These are phyloP conservation scores for Gopherus flavomarginatus DNA, from an alignment of 2,113 vertebrate species.

Conservation along the genomic window DNA sequence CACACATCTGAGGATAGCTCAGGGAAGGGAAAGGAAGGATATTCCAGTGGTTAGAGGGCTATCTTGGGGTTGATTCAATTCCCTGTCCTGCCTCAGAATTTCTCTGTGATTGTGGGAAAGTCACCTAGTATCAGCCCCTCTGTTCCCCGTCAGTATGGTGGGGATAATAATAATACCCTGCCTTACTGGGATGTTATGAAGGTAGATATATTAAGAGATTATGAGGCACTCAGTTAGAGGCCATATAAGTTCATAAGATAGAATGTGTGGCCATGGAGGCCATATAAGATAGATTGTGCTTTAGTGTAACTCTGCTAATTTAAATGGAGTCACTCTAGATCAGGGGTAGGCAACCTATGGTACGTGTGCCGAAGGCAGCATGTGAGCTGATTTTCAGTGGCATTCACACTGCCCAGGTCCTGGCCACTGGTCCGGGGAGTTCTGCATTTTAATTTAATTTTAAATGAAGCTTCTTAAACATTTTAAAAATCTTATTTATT, in stretches of 20 bases:
- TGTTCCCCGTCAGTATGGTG: background rate
- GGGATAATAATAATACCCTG: background rate
- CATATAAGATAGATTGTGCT: background rate
- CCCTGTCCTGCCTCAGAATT: background rate
- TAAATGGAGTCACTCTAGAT: background rate
- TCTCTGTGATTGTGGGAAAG: background rate
- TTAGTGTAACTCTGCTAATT: background rate
- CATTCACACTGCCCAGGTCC: too few relatives aligned
- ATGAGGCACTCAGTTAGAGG: background rate
- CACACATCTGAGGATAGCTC: too few relatives aligned
- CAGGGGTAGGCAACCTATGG: too few relatives aligned
- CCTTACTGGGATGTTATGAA: background rate
- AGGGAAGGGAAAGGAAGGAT: background rate
- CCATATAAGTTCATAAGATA: background rate
- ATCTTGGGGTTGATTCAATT: background rate
- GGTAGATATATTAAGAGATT: background rate
- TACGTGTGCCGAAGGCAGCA: too few relatives aligned
- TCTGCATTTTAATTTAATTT: too few relatives aligned
- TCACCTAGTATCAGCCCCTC: background rate
- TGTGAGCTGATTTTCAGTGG: too few relatives aligned
- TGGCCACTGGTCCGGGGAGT: too few relatives aligned
- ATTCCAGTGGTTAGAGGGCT: background rate
- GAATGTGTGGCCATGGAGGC: background rate
- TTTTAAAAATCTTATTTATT: too few relatives aligned
- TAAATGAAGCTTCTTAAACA: too few relatives aligned